phyloP scores from a whole-genome alignment of 2,888 invertebrate species.

The Athalia cordata region DNA sequence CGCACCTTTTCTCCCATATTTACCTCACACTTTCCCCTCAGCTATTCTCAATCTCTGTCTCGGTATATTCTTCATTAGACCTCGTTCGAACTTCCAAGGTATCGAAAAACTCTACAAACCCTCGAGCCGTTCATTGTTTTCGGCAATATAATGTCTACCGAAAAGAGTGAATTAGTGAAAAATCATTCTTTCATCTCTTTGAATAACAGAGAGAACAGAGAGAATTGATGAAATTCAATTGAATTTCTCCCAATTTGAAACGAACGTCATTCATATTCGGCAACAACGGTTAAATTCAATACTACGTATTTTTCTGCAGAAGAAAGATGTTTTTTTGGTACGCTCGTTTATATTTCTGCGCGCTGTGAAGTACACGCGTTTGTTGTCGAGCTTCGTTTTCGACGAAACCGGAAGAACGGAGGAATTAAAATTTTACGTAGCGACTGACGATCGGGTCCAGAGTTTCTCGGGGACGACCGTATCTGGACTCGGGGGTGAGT shows the following conservation, averaged over 20 bases:
- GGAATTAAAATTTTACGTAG: slow-evolving; percentile 68
- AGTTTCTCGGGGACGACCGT: slow-evolving; percentile 26
- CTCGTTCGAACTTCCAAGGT: slow-evolving; percentile 21
- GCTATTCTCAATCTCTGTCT: not conserved
- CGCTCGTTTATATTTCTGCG: no score
- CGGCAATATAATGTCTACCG: no score
- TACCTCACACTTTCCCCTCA: not conserved
- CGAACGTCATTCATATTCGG: no score
- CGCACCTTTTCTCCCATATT: not conserved
- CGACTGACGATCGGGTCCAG: slow-evolving; percentile 58
- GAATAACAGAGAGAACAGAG: no score
- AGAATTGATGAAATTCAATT: no score
- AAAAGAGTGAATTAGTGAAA: not conserved
- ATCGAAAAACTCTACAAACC: not conserved
- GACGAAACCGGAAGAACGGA: slow-evolving; percentile 53
- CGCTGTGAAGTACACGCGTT: not conserved
- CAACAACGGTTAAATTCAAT: no score
- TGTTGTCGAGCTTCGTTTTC: slow-evolving; percentile 1
- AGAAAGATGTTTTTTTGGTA: no score
- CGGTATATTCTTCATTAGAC: not conserved
- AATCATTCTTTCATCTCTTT: not conserved
- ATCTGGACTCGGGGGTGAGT: not conserved
- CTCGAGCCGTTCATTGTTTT: no score
- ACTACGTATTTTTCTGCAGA: no score
- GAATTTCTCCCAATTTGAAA: no score